Evolutionary conservation across 64 coral and sea anemone genomes (phyloP), one percentile per base, ranked within the genome.

Genomic region (Pachyseris speciosa): DNA sequence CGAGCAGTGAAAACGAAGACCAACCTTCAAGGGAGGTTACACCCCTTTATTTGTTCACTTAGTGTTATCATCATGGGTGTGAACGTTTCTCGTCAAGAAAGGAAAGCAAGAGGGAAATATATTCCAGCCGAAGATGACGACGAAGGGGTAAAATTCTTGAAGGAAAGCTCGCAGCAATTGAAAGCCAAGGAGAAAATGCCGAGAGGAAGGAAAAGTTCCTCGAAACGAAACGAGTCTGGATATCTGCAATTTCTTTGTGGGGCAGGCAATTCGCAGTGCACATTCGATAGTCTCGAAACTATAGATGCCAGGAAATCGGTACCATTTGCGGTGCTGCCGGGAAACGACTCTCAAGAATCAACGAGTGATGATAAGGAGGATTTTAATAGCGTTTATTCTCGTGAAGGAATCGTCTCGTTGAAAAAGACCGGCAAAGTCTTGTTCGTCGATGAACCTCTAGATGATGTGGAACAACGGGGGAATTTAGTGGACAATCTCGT

Each of bases 271-370:
- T 42, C 37, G 10, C 7, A n/a, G 39, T 7, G 24, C 40, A 39
- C 37, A 4, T 74, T 74, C 13, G 70, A 74, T 22, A 74, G 70
- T 22, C 40, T 74, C 4, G 70, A 74, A 2, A 74, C 70, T 24
- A 74, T 74, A 45, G 38, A 26, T 44, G 42, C 70, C 39, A 74
- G 70, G 37, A 74, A 43, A 45, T 74, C 70, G 20, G 70, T 74
- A 2, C 70, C 70, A 24, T 74, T 74, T 11, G 70, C 70, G 42
- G 70, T 25, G 8, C 37, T 74, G 24, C 70, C 70, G 1, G 70
- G 39, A 16, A 39, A 27, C 37, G 45, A n/a, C 20, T 10, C 69
- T 41, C 69, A 37, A 27, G 38, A 37, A 44, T 44, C 40, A n/a
- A 13, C 70, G 19, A 43, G 37, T 3, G 39, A 40, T 1, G 39